phyloP scores from a whole-genome alignment of 2,888 invertebrate species.

The Pecten maximus region DNA sequence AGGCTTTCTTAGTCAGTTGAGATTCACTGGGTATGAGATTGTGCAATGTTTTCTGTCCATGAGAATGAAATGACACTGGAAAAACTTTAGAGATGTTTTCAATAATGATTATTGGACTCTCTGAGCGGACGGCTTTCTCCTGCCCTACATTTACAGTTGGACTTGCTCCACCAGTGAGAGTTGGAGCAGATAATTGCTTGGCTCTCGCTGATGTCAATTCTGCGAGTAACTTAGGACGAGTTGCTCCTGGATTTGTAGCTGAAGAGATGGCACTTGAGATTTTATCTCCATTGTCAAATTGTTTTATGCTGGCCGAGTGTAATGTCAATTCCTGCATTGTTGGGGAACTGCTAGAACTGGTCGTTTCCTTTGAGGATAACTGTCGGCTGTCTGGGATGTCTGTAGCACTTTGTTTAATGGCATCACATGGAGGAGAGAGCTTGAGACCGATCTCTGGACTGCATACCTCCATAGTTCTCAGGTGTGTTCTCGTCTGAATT shows the following conservation, averaged over 20 bases:
- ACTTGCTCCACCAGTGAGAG: slow-evolving; percentile 14
- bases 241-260: slow-evolving; percentile 24
- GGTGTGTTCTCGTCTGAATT: background rate
- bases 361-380: background rate
- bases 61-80: background rate
- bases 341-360: background rate
- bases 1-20: background rate
- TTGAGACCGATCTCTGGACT: background rate
- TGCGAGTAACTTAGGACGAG: background rate
- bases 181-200: background rate
- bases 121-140: background rate
- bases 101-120: slow-evolving; percentile 46
- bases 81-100: slow-evolving; percentile 48
- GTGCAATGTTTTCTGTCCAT: background rate
- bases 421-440: background rate
- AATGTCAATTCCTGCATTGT: background rate
- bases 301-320: background rate
- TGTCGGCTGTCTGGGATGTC: background rate
- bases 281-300: slow-evolving; percentile 41
- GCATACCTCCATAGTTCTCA: slow-evolving; percentile 7
- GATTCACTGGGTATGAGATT: slow-evolving; percentile 14
- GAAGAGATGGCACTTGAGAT: slow-evolving; percentile 22
- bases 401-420: background rate
- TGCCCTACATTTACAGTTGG: background rate
- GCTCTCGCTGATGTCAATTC: background rate